A percentile compares a stretch with the other conserved stretches of the same genome.
phyloP scores from a whole-genome alignment of 2,113 vertebrate species.

The Leptosomus discolor region DNA sequence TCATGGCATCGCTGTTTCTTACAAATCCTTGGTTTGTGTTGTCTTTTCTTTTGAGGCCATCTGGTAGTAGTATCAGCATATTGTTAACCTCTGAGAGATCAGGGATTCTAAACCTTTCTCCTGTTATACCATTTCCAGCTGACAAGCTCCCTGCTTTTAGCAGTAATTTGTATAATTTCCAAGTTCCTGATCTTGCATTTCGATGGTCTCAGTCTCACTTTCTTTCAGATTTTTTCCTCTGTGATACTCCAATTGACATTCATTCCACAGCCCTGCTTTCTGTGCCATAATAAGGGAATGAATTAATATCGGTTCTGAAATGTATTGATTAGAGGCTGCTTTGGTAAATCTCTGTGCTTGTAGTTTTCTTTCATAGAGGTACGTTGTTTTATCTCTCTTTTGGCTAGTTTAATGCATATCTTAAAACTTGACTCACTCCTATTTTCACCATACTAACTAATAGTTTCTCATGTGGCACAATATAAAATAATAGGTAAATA shows the following conservation, averaged over 20 bases:
- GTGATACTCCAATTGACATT: neutral
- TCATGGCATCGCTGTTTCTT: neutral
- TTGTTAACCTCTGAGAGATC: neutral
- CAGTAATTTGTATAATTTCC: neutral
- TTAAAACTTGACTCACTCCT: neutral
- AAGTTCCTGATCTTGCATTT: neutral
- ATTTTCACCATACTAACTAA: neutral
- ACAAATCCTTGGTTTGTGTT: neutral
- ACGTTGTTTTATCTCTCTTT: neutral
- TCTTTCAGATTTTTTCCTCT: neutral
- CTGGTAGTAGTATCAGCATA: neutral
- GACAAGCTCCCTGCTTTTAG: neutral
- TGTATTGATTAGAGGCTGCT: neutral
- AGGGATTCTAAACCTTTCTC: neutral
- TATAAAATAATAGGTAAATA: neutral
- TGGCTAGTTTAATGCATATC: neutral
- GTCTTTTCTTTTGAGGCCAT: neutral
- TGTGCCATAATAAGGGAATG: neutral
- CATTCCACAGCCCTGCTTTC: neutral
- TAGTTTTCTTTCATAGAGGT: neutral
- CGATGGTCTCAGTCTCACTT: neutral
- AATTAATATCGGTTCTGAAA: neutral
- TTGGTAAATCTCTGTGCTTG: rapidly evolving
- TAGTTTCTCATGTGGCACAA: neutral
- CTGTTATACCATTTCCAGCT: neutral